These are phyloP conservation scores for Drosophila leonis DNA, from an alignment of 2,888 invertebrate species.

Conservation along the genomic window DNA sequence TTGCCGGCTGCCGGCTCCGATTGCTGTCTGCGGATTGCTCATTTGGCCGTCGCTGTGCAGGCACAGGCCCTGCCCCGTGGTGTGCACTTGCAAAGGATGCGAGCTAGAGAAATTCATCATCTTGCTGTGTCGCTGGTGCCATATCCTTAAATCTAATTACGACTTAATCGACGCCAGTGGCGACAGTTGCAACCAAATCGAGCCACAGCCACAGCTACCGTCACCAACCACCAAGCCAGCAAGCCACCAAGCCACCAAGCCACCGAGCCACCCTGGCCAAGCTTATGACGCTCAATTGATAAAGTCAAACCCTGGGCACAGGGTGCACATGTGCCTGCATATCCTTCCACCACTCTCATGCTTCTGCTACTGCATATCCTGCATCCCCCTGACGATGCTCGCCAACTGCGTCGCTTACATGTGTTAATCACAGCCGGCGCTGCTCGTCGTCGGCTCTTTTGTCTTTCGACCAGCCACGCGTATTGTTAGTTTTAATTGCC, in stretches of 20 bases:
- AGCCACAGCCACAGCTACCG: slow-evolving; percentile 15
- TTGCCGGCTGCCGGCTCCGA: slow-evolving; percentile 33
- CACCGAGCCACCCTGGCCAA: slow-evolving; percentile 47
- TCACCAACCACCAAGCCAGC: slow-evolving; percentile 54
- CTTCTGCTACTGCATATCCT: slow-evolving; percentile 27
- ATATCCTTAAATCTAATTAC: slow-evolving; percentile 86
- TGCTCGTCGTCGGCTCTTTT: slow-evolving; percentile 60
- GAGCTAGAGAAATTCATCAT: slow-evolving; percentile 81
- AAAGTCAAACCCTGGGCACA: slow-evolving; percentile 79
- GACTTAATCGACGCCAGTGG: slow-evolving; percentile 85
- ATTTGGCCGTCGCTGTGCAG: slow-evolving; percentile 65
- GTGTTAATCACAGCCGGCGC: slow-evolving; percentile 80
- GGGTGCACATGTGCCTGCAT: slow-evolving; percentile 59
- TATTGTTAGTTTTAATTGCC: slow-evolving; percentile 82
- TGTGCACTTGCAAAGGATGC: slow-evolving; percentile 51
- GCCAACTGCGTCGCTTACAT: slow-evolving; percentile 77
- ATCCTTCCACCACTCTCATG: slow-evolving; percentile 26
- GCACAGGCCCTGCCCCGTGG: slow-evolving; percentile 58
- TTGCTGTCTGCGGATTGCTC: slow-evolving; percentile 66
- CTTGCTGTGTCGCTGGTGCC: slow-evolving; percentile 83
- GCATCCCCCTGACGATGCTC: slow-evolving; percentile 27
- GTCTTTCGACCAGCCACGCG: slow-evolving; percentile 48
- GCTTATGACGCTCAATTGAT: slow-evolving; percentile 83
- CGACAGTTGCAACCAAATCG: slow-evolving; percentile 79
- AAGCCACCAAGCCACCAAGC: slow-evolving; percentile 6